Base-by-base conservation (phyloP, 2,888 invertebrate species). In the Nezara viridula region DNA sequence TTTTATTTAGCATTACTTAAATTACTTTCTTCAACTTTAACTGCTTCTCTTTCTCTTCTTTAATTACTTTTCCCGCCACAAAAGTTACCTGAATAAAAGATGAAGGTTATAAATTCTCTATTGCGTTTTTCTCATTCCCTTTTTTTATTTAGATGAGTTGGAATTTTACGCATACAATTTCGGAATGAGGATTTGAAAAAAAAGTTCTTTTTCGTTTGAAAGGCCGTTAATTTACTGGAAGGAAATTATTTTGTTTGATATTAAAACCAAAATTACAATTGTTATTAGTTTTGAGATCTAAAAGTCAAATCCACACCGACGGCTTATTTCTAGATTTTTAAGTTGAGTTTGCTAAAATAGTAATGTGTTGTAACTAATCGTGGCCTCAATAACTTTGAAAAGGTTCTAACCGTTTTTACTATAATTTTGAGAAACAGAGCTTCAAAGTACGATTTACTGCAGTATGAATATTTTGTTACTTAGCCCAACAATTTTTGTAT, bases 1-100 rank as follows among this genome's bases (percentile, higher is more conserved):
- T 60, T 60, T 60, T 60, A 60, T 60, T 60, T 60, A 60, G 60
- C 60, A 60, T 60, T 60, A 60, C 60, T 60, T 60, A 60, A 60
- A 60, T 60, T 60, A 60, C 60, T 60, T 60, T 60, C 60, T 60
- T 60, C 27, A 60, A 60, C 60, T 60, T 60, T 60, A 60, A 60
- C 60, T 60, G 27, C 60, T 60, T 60, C 60, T 60, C 60, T 60
- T 60, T 60, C 60, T 60, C 60, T 60, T 60, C 60, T 32, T 60
- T 60, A 60, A 60, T 60, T 60, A 60, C 60, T 60, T 60, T 55
- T 16, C 60, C 60, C 60, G 27, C 60, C 14, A 60, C 60, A 60
- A 60, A 60, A 60, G 60, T 60, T 60, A 60, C 60, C 60, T 60
- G 60, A 60, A 60, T 60, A 60, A 60, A 60, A 60, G 60, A 60